Conservation (phyloP, 2,113 vertebrate species). For the Xiphophorus couchianus region DNA sequence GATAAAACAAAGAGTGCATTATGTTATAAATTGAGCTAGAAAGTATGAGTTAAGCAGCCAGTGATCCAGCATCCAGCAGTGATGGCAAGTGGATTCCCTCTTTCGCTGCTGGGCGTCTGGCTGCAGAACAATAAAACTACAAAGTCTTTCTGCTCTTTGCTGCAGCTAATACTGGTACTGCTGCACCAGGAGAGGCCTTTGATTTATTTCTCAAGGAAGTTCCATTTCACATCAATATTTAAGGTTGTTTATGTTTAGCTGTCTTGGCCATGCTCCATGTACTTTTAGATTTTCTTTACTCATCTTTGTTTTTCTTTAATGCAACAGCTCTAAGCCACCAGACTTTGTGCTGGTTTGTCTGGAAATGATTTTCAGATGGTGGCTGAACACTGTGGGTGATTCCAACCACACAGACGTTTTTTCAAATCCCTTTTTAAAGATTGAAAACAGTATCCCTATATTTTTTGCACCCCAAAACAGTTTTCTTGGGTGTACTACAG, state of each 20-base stretch:
- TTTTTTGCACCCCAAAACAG: background rate
- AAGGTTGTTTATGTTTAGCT: constrained; percentile 78
- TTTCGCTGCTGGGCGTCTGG: constrained; percentile 2
- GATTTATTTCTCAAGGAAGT: constrained; percentile 49
- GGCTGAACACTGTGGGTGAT: no score
- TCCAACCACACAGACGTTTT: no score
- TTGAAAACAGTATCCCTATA: no score
- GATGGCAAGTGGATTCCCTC: constrained; percentile 16
- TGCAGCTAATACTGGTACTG: constrained; percentile 67
- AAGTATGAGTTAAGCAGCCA: constrained; percentile 60
- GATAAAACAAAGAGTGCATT: constrained; percentile 69
- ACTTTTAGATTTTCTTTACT: constrained; percentile 26
- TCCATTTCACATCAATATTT: constrained; percentile 69
- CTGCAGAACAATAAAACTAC: constrained; percentile 21
- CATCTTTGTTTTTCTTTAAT: constrained; percentile 28
- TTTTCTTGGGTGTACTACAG: background rate
- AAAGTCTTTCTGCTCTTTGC: constrained; percentile 5
- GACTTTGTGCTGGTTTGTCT: no score
- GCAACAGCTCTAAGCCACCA: background rate
- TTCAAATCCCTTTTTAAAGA: no score
- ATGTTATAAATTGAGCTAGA: constrained; percentile 62
- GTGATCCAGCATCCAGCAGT: background rate
- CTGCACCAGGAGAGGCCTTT: constrained; percentile 62
- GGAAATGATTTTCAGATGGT: no score
- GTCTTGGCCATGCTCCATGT: constrained; percentile 17